A percentile compares a stretch with the other conserved stretches of the same genome.
phyloP scores from a whole-genome alignment of 2,888 invertebrate genomes.

The Papilio demoleus region DNA sequence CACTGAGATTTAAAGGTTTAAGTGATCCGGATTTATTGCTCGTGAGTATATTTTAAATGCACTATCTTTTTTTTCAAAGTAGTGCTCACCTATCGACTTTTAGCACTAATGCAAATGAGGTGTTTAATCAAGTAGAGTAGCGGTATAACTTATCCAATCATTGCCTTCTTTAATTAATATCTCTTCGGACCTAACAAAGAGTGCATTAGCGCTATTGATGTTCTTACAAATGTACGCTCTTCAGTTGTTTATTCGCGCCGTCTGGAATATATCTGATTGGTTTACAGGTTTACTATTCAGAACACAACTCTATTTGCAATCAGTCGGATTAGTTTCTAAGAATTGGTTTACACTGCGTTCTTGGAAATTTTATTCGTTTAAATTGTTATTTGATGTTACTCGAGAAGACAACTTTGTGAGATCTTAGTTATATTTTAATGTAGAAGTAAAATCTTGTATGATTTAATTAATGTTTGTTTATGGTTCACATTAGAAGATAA shows the following conservation, averaged over 20 bases:
- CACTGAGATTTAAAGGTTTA: no score
- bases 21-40: no score
- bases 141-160: slow-evolving; percentile 17
- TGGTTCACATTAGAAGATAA: no score
- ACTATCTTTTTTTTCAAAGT: neutral
- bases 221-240: slow-evolving; percentile 24
- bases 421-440: no score
- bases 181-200: slow-evolving; percentile 35
- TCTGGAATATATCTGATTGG: slow-evolving; percentile 30
- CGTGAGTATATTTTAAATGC: neutral
- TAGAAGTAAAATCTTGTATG: no score
- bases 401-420: neutral
- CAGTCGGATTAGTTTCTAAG: slow-evolving; percentile 26
- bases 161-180: slow-evolving; percentile 34
- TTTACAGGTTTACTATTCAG: slow-evolving; percentile 25
- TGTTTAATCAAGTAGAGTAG: slow-evolving; percentile 34
- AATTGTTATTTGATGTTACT: neutral
- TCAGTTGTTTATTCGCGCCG: slow-evolving; percentile 25
- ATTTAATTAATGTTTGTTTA: no score
- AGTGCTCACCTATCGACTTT: slow-evolving; percentile 10
- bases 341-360: neutral
- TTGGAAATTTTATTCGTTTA: neutral
- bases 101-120: slow-evolving; percentile 32
- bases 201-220: slow-evolving; percentile 37
- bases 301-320: slow-evolving; percentile 23